A percentile compares a stretch with the other conserved stretches of the same genome.
Evolutionary conservation across 1,140 invertebrate species (phyloP).

Genomic region (Galendromus occidentalis): DNA sequence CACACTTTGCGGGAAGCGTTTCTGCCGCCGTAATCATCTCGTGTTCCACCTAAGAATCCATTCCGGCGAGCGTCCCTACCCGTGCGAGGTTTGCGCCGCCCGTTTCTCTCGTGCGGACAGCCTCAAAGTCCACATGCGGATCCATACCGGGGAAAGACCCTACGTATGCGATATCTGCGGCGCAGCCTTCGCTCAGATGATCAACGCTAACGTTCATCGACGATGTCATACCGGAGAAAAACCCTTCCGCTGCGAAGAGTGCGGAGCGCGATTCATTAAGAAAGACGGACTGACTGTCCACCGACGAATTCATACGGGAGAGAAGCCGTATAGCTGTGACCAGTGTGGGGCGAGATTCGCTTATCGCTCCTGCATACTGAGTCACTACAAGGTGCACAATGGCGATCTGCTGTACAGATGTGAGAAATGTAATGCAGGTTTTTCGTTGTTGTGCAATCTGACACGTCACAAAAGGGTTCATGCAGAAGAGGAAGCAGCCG

Average conservation of each 20-base stretch:
- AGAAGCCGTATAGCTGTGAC: slow-evolving; percentile 49
- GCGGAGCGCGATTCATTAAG: slow-evolving; percentile 28
- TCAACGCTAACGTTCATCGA: slow-evolving; percentile 24
- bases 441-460: too few relatives aligned
- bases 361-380: background rate
- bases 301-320: slow-evolving; percentile 53
- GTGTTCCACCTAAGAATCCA: slow-evolving; percentile 25
- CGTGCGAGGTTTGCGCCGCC: slow-evolving; percentile 21
- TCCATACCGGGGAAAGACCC: slow-evolving; percentile 26
- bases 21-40: slow-evolving; percentile 27
- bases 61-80: slow-evolving; percentile 20
- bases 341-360: slow-evolving; percentile 73
- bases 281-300: slow-evolving; percentile 25
- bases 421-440: too few relatives aligned
- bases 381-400: slow-evolving; percentile 19
- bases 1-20: slow-evolving; percentile 25
- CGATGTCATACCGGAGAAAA: slow-evolving; percentile 30
- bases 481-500: too few relatives aligned
- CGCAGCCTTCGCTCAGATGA: slow-evolving; percentile 19
- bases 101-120: slow-evolving; percentile 22
- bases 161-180: slow-evolving; percentile 22
- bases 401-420: too few relatives aligned
- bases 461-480: too few relatives aligned
- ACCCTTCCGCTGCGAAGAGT: slow-evolving; percentile 30
- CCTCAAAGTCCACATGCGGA: slow-evolving; percentile 26